Conservation (phyloP, 2,888 invertebrate genomes). For the Lumbricus terrestris region DNA sequence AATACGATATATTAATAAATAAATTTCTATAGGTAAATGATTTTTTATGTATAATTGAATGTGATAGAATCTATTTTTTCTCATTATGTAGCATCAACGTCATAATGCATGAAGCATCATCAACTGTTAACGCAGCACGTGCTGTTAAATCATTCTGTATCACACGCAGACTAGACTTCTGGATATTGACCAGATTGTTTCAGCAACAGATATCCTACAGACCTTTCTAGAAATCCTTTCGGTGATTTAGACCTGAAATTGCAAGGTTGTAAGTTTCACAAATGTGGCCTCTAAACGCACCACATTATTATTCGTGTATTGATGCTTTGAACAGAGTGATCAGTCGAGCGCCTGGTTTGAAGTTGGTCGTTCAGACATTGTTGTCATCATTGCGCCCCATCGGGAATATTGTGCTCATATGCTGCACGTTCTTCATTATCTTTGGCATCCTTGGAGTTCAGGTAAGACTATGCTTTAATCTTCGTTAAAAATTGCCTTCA, state of each 20-base stretch:
- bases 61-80: not conserved
- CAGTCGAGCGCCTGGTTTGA: constrained; percentile 96
- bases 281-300: too few relatives aligned
- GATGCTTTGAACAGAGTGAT: constrained; percentile 71
- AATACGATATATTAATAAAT: not conserved
- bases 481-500: not conserved
- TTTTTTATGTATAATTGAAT: not conserved
- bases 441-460: constrained; percentile 98
- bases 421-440: constrained; percentile 99
- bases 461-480: constrained; percentile 62
- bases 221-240: too few relatives aligned
- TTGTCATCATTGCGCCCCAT: constrained; percentile 95
- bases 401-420: constrained; percentile 98
- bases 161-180: too few relatives aligned
- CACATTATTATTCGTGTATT: too few relatives aligned
- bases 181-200: too few relatives aligned
- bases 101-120: not conserved
- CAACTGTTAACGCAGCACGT: too few relatives aligned
- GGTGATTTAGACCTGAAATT: too few relatives aligned
- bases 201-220: too few relatives aligned
- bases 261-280: too few relatives aligned
- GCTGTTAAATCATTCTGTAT: too few relatives aligned
- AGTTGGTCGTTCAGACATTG: constrained; percentile 96
- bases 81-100: too few relatives aligned
- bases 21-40: not conserved